Percentiles rank a stretch among this genome's conserved stretches.
Evolutionary conservation across 2,888 invertebrate genomes (phyloP).

Genomic region (Epistrophe grossulariae): DNA sequence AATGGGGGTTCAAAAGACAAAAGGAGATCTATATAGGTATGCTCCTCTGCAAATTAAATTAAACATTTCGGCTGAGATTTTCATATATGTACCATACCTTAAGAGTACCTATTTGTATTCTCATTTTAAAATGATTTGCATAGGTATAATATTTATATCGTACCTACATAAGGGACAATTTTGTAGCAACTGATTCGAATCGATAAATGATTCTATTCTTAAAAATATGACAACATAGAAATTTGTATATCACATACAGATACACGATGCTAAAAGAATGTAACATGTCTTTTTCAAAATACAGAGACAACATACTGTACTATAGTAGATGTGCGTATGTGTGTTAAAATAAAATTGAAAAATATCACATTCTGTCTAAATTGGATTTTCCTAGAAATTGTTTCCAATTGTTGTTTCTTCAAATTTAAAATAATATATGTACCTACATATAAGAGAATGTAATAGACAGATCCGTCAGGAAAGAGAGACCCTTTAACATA

Average conservation of each 20-base stretch:
- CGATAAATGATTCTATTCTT: slow-evolving; percentile 1
- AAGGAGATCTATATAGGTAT: slow-evolving; percentile 3
- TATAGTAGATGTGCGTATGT: background rate
- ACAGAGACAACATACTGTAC: slow-evolving; percentile 19
- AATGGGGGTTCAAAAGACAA: background rate
- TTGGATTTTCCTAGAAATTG: slow-evolving; percentile 56
- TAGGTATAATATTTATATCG: background rate
- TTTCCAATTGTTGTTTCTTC: slow-evolving; percentile 30
- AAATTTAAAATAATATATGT: slow-evolving; percentile 50
- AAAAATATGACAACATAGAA: slow-evolving; percentile 17
- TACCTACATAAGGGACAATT: background rate
- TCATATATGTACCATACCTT: background rate
- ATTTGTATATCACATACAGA: slow-evolving; percentile 8
- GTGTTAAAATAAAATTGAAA: slow-evolving; percentile 28
- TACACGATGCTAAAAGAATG: background rate
- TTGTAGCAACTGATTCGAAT: slow-evolving; percentile 28
- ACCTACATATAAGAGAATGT: background rate
- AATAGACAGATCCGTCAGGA: slow-evolving; percentile 3
- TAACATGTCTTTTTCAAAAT: background rate
- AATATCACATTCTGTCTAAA: slow-evolving; percentile 46
- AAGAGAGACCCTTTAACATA: background rate
- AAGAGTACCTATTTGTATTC: background rate
- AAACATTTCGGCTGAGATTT: slow-evolving; percentile 21
- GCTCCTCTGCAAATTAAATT: slow-evolving; percentile 32
- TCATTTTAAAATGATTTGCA: background rate